A percentile compares a stretch with the other conserved stretches of the same genome.
Evolutionary conservation across 2,888 invertebrate species (phyloP).

Genomic region (Strigamia transsilvanica): DNA sequence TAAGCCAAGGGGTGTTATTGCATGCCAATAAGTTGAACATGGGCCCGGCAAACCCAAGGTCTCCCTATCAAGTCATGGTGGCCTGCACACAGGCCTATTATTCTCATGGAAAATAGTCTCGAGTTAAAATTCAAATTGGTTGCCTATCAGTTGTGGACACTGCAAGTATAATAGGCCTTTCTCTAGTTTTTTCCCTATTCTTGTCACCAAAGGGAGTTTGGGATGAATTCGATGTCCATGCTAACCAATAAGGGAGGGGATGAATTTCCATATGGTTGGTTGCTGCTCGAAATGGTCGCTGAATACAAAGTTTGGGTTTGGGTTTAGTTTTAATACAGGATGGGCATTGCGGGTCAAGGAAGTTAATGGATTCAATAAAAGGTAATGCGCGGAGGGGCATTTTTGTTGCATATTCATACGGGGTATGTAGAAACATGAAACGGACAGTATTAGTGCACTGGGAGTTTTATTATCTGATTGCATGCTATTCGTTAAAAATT

Average conservation of each 20-base stretch:
- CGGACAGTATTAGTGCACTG: slow-evolving; percentile 32
- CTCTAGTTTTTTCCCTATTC: slow-evolving; percentile 28
- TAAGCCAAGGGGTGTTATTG: slow-evolving; percentile 49
- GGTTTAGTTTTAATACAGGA: slow-evolving; percentile 15
- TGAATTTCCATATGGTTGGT: slow-evolving; percentile 24
- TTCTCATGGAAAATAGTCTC: slow-evolving; percentile 35
- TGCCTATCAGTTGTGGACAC: slow-evolving; percentile 48
- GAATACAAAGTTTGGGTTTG: slow-evolving; percentile 17
- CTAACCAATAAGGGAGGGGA: slow-evolving; percentile 33
- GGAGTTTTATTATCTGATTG: slow-evolving; percentile 18
- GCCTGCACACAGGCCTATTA: slow-evolving; percentile 41
- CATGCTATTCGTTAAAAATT: slow-evolving; percentile 41
- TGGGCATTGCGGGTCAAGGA: slow-evolving; percentile 7
- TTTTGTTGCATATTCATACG: background rate
- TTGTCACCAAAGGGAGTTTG: slow-evolving; percentile 44
- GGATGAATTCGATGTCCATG: slow-evolving; percentile 28
- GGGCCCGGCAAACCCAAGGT: slow-evolving; percentile 31
- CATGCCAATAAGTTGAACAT: slow-evolving; percentile 45
- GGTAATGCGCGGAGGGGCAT: background rate
- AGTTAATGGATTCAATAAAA: slow-evolving; percentile 1
- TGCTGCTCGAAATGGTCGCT: background rate
- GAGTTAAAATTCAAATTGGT: slow-evolving; percentile 47
- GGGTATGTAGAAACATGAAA: background rate
- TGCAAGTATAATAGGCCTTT: slow-evolving; percentile 30
- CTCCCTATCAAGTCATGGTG: slow-evolving; percentile 43